A percentile compares a stretch with the other conserved stretches of the same genome.
phyloP scores from a whole-genome alignment of 2,888 invertebrate genomes.

The Agrypnus murinus region DNA sequence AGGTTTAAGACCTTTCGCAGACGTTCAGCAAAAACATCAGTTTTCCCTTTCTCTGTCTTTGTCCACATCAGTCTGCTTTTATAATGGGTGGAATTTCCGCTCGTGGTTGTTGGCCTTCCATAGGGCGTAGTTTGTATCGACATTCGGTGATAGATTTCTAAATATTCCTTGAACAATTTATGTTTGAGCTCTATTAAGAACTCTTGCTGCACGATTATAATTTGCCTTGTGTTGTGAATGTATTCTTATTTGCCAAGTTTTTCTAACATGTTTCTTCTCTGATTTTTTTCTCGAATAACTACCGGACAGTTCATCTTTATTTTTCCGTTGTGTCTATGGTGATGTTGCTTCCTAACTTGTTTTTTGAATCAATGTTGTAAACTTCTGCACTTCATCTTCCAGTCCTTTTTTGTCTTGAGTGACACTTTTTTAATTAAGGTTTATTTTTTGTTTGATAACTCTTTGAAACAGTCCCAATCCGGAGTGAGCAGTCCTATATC shows the following conservation, averaged over 20 bases:
- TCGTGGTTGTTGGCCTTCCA: conserved; percentile 17
- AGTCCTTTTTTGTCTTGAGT: conserved; percentile 17
- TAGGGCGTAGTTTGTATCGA: conserved; percentile 10
- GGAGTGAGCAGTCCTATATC: neutral
- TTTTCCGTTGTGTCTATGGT: neutral
- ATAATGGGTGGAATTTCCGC: conserved; percentile 8
- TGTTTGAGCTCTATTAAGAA: conserved; percentile 13
- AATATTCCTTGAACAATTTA: conserved; percentile 9
- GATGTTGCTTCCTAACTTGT: conserved; percentile 17
- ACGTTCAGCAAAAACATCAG: no score
- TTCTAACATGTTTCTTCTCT: neutral
- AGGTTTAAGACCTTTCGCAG: conserved; percentile 7
- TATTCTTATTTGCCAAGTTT: conserved; percentile 8
- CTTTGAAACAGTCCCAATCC: conserved; percentile 10
- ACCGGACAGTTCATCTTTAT: neutral
- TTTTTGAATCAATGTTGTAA: conserved; percentile 13
- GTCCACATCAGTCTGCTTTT: conserved; percentile 14
- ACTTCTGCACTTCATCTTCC: conserved; percentile 19
- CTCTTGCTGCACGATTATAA: conserved; percentile 23
- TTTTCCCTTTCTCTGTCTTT: conserved; percentile 20
- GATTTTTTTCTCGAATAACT: neutral
- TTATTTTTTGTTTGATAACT: conserved; percentile 6
- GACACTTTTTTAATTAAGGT: conserved; percentile 27
- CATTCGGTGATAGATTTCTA: conserved; percentile 23
- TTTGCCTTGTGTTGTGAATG: conserved; percentile 20